A percentile compares a stretch with the other conserved stretches of the same genome.
These are phyloP conservation scores for Mythimna pallens DNA, from an alignment of 2,888 invertebrate genomes.

Conservation along the genomic window DNA sequence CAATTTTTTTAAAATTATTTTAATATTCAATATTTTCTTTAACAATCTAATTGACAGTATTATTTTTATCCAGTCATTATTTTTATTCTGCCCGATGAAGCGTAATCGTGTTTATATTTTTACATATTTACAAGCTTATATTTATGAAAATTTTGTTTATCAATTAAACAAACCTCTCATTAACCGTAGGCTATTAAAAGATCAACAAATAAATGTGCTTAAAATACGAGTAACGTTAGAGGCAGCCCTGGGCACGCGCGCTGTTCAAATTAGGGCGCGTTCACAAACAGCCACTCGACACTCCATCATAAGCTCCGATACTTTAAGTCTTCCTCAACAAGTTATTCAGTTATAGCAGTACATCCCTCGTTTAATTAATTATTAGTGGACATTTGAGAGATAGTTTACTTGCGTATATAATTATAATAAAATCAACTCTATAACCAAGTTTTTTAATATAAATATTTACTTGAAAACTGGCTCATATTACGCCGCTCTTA, in stretches of 20 bases:
- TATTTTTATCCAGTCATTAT: too few species aligned
- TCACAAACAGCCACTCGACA: slow-evolving; percentile 65
- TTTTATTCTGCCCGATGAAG: too few species aligned
- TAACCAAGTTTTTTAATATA: background rate
- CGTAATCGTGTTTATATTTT: background rate
- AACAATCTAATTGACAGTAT: background rate
- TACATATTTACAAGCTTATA: background rate
- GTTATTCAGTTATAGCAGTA: slow-evolving; percentile 71
- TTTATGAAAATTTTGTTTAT: background rate
- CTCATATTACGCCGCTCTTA: too few species aligned
- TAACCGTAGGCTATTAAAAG: background rate
- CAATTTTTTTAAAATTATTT: too few species aligned
- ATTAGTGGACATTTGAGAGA: slow-evolving; percentile 41
- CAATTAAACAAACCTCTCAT: background rate
- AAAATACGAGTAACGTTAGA: slow-evolving; percentile 23
- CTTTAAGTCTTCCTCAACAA: slow-evolving; percentile 59
- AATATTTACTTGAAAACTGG: too few species aligned
- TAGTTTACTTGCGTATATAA: background rate
- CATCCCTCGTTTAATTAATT: slow-evolving; percentile 56
- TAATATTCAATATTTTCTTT: background rate
- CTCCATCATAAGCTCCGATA: slow-evolving; percentile 67
- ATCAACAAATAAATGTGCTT: slow-evolving; percentile 37
- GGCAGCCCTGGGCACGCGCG: slow-evolving; percentile 62
- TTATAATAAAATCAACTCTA: background rate
- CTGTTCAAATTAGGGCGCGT: slow-evolving; percentile 71